Percentiles rank a stretch among this genome's conserved stretches.
phyloP scores from a whole-genome alignment of 2,113 vertebrate genomes.

The Herpetotheres cachinnans region DNA sequence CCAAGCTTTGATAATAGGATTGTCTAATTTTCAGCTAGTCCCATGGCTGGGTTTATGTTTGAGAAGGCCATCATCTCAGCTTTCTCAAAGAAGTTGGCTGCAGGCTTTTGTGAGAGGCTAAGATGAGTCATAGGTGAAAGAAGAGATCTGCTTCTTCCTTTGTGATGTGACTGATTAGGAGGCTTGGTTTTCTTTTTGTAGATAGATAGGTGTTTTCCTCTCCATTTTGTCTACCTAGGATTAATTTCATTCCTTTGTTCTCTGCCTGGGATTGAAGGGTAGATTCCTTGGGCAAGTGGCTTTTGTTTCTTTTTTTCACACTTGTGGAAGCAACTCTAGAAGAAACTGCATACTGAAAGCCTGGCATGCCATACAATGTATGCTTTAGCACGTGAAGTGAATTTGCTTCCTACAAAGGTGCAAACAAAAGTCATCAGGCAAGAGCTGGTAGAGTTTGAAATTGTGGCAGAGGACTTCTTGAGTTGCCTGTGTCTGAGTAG shows the following conservation, averaged over 20 bases:
- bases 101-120: neutral
- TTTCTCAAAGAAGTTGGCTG: neutral
- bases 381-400: neutral
- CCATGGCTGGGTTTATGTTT: neutral
- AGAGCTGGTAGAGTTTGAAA: neutral
- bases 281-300: neutral
- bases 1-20: neutral
- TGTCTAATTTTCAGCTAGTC: neutral
- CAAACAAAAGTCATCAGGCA: neutral
- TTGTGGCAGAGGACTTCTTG: neutral
- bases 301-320: neutral
- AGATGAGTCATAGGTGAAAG: neutral
- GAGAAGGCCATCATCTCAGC: fast-evolving
- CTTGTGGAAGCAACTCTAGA: neutral
- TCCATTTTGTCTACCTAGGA: neutral
- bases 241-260: neutral
- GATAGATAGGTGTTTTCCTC: neutral
- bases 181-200: neutral
- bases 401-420: neutral
- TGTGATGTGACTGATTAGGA: neutral
- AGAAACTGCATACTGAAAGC: neutral
- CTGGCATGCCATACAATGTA: neutral
- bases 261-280: neutral
- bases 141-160: neutral
- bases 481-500: neutral